Percentiles rank a stretch among this genome's conserved stretches.
These are phyloP conservation scores for Dynastes hyllus DNA, from an alignment of 2,888 invertebrate species.

Conservation along the genomic window DNA sequence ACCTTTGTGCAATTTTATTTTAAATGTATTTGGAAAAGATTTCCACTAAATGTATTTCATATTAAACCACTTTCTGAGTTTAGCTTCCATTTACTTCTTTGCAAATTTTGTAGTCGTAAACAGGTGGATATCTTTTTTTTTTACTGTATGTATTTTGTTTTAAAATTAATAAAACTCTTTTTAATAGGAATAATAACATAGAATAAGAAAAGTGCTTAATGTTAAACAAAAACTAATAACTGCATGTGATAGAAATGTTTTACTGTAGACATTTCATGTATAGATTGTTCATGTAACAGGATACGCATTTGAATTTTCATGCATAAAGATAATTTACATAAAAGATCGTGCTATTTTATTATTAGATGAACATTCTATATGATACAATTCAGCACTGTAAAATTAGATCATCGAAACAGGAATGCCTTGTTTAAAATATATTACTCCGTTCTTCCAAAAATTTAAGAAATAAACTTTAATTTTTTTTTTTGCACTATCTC, in stretches of 20 bases:
- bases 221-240: conserved; percentile 40
- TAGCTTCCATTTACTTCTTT: background rate
- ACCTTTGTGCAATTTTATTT: conserved; percentile 40
- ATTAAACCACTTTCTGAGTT: background rate
- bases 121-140: conserved; percentile 22
- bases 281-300: conserved; percentile 50
- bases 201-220: conserved; percentile 41
- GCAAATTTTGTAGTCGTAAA: background rate
- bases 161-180: conserved; percentile 19
- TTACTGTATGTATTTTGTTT: conserved; percentile 2
- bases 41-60: conserved; percentile 5
- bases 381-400: conserved; percentile 28
- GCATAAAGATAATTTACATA: background rate
- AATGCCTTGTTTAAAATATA: conserved; percentile 39
- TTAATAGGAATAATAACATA: conserved; percentile 8
- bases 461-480: conserved; percentile 17
- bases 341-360: conserved; percentile 36
- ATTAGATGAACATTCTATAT: conserved; percentile 48
- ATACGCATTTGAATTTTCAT: conserved; percentile 30
- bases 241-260: conserved; percentile 55
- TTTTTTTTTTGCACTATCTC: conserved; percentile 27
- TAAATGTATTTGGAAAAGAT: background rate
- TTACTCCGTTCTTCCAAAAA: conserved; percentile 41
- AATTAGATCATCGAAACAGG: conserved; percentile 42
- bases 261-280: conserved; percentile 49